phyloP scores from a whole-genome alignment of 2,888 invertebrate genomes.

The Macrophya alboannulata region DNA sequence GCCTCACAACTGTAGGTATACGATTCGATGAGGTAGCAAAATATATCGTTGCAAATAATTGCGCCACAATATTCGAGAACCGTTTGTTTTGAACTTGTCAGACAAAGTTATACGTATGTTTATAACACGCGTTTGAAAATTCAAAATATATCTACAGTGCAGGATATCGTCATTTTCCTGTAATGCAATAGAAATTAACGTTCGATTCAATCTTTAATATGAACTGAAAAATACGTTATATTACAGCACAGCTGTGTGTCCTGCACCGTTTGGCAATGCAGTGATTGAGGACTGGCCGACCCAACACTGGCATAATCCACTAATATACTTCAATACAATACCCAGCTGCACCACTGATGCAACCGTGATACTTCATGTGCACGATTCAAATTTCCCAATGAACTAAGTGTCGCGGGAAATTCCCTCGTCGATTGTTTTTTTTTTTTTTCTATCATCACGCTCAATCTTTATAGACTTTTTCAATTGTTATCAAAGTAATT shows the following conservation, averaged over 20 bases:
- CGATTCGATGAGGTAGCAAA: not conserved
- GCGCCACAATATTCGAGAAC: constrained; percentile 19
- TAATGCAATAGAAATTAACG: not conserved
- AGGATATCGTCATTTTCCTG: not conserved
- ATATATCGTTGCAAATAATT: not conserved
- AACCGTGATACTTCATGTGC: not conserved
- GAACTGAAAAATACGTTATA: not conserved
- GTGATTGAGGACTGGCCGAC: constrained; percentile 41
- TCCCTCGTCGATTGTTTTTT: not conserved
- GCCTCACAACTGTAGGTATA: not conserved
- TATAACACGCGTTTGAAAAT: not conserved
- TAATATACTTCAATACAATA: constrained; percentile 16
- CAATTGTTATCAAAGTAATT: constrained; percentile 1
- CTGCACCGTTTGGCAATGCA: constrained; percentile 7
- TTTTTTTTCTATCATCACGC: not conserved
- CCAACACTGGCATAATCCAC: constrained; percentile 48
- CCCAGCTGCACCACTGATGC: constrained; percentile 12
- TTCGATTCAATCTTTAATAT: not conserved
- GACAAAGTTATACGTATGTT: not conserved
- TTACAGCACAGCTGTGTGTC: not conserved
- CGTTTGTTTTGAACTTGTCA: constrained; percentile 28
- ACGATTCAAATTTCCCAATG: constrained; percentile 12
- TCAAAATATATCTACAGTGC: not conserved
- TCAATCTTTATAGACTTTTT: not conserved
- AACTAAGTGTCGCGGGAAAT: constrained; percentile 13